These are phyloP conservation scores for Solenopsis fugax DNA, from an alignment of 1,140 invertebrate genomes.

Conservation along the genomic window DNA sequence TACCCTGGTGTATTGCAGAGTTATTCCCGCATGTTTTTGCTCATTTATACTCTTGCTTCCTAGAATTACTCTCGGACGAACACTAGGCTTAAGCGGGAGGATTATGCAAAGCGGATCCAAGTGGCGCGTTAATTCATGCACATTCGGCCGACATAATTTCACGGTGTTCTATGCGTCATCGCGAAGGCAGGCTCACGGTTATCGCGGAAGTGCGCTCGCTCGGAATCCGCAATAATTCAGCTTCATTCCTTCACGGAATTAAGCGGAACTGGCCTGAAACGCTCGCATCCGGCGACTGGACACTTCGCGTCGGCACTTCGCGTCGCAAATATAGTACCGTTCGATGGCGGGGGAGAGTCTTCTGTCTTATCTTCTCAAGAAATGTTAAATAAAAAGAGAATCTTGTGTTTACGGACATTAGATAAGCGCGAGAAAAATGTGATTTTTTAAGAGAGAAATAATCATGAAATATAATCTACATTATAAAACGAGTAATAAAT, in stretches of 20 bases:
- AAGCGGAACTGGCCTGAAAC: constrained; percentile 62
- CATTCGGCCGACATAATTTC: constrained; percentile 6
- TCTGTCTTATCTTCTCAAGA: not conserved
- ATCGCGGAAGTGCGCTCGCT: constrained; percentile 44
- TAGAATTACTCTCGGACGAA: not conserved
- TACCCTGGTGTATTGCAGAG: not conserved
- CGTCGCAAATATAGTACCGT: not conserved
- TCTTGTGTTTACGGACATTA: not conserved
- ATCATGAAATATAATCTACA: not conserved
- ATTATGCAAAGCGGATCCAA: constrained; percentile 38
- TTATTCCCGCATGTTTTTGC: not conserved
- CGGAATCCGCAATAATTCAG: constrained; percentile 69
- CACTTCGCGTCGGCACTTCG: not conserved
- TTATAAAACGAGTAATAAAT: not conserved
- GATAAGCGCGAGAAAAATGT: not conserved
- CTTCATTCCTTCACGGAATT: constrained; percentile 68
- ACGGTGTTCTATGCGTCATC: not conserved
- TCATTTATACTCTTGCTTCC: not conserved
- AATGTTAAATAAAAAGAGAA: not conserved
- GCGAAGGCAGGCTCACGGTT: not conserved
- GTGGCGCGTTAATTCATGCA: constrained; percentile 24
- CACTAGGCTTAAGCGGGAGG: not conserved
- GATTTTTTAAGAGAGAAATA: not conserved
- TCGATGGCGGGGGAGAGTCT: not conserved
- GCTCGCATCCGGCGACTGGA: constrained; percentile 65